Conservation (phyloP, 2,888 invertebrate genomes). For the Yponomeuta sedellus region DNA sequence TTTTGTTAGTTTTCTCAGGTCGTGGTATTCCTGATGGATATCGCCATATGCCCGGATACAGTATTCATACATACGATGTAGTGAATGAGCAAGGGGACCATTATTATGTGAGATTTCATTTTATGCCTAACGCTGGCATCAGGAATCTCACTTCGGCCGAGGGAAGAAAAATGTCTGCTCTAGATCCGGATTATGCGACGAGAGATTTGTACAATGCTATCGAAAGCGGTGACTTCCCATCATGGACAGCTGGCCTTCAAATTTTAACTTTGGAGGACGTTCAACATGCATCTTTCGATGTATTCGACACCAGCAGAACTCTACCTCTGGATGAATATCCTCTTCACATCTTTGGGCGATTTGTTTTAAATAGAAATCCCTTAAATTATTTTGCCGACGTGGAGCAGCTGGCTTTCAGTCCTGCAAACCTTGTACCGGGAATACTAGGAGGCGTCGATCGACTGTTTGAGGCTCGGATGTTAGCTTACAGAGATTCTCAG, state of each 20-base stretch:
- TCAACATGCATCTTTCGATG: conserved; percentile 84
- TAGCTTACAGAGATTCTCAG: conserved; percentile 91
- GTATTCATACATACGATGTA: conserved; percentile 92
- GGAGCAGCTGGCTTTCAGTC: conserved; percentile 91
- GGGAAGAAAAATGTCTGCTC: conserved; percentile 79
- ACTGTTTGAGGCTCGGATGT: conserved; percentile 87
- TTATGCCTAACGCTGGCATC: conserved; percentile 90
- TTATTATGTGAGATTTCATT: conserved; percentile 91
- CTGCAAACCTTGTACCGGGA: conserved; percentile 90
- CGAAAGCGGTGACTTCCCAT: conserved; percentile 80
- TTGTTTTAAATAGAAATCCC: conserved; percentile 89
- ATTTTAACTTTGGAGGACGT: conserved; percentile 89
- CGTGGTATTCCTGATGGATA: conserved; percentile 93
- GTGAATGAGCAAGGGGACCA: conserved; percentile 82
- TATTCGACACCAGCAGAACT: conserved; percentile 92
- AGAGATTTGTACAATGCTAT: conserved; percentile 92
- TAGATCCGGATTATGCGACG: conserved; percentile 90
- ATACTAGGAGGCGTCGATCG: conserved; percentile 92
- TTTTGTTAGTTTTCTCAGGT: conserved; percentile 88
- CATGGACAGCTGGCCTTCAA: conserved; percentile 87
- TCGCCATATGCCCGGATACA: conserved; percentile 94
- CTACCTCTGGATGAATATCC: conserved; percentile 87
- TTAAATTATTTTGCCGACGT: conserved; percentile 92
- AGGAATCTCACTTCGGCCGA: conserved; percentile 81
- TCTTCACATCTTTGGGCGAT: conserved; percentile 85